Evolutionary conservation across 2,797 vertebrate genomes (phyloP).

Genomic region (Mionectes olivaceus): DNA sequence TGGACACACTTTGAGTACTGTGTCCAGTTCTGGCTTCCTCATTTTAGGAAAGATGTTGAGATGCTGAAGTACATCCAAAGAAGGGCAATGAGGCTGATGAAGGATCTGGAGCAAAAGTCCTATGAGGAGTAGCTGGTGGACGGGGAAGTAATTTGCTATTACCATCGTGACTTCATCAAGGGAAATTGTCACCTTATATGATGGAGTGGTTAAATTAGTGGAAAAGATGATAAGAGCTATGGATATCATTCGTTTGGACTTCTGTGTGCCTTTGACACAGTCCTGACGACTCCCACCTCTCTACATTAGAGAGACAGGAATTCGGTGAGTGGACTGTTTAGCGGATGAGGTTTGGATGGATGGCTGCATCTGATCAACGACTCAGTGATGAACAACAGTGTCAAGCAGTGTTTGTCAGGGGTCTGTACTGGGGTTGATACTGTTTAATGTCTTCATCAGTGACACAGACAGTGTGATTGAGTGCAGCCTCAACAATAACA

Average conservation of each 20-base stretch:
- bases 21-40: not conserved
- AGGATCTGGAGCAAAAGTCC: not conserved
- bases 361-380: not conserved
- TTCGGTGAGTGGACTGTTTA: not conserved
- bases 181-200: not conserved
- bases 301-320: not conserved
- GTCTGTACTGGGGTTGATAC: fast-evolving
- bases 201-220: not conserved
- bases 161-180: not conserved
- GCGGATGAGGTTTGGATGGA: not conserved
- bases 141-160: too few species aligned
- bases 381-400: not conserved
- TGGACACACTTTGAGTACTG: not conserved
- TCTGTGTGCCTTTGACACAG: not conserved
- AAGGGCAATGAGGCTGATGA: not conserved
- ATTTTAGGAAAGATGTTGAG: not conserved
- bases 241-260: not conserved
- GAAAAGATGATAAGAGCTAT: not conserved
- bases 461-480: not conserved
- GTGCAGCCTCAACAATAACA: not conserved
- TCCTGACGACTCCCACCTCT: not conserved
- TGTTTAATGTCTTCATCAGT: not conserved
- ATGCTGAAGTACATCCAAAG: not conserved
- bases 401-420: fast-evolving
- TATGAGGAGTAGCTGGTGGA: not conserved